These are phyloP conservation scores for Sinocyclocheilus anshuiensis DNA, from an alignment of 2,113 vertebrate genomes.

Conservation along the genomic window DNA sequence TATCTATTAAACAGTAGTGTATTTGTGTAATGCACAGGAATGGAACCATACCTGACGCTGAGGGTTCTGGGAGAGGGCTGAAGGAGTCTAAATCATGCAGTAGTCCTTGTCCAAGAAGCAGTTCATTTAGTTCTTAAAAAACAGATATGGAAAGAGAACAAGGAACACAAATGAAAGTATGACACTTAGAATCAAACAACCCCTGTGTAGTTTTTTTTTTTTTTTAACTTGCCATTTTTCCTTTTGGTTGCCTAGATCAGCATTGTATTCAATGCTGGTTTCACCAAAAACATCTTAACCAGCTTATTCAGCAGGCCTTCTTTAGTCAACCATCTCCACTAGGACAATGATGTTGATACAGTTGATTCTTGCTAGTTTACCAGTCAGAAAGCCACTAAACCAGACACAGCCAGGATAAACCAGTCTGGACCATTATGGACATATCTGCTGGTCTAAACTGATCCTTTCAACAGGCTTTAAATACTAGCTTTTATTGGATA, in stretches of 20 bases:
- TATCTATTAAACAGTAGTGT: not conserved
- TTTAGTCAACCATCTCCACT: not conserved
- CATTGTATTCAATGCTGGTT: not conserved
- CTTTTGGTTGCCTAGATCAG: not conserved
- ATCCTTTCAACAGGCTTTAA: not conserved
- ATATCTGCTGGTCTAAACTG: not conserved
- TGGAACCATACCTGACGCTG: conserved; percentile 76
- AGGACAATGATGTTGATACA: not conserved
- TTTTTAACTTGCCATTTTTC: not conserved
- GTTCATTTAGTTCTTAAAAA: conserved; percentile 69
- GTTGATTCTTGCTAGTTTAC: not conserved
- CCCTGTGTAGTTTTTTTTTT: not conserved
- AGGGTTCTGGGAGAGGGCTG: conserved; percentile 81
- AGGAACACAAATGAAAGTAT: not conserved
- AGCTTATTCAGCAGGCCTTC: not conserved
- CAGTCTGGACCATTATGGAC: not conserved
- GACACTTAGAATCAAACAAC: not conserved
- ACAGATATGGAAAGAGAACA: not conserved
- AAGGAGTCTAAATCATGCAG: conserved; percentile 71
- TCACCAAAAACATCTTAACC: not conserved
- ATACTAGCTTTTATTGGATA: not conserved
- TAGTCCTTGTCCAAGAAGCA: conserved; percentile 62
- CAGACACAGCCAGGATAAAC: not conserved
- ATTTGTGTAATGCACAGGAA: not conserved
- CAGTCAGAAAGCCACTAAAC: not conserved